Evolutionary conservation across 2,113 vertebrate species (phyloP), one percentile per base, ranked within the genome.

Genomic region (Ornithorhynchus anatinus): DNA sequence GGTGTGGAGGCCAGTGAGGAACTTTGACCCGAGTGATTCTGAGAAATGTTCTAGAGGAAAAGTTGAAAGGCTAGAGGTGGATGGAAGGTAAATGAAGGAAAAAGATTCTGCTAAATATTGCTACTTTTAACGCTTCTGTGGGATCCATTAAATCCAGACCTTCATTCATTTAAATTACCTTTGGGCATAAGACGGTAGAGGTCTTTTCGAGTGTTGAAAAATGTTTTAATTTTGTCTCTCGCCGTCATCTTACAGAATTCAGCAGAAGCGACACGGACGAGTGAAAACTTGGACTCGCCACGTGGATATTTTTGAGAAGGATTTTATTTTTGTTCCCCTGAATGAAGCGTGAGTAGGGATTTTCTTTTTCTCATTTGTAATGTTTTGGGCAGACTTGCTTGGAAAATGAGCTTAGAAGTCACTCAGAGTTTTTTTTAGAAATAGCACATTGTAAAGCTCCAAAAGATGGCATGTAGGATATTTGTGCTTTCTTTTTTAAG

Each of bases 201-300:
- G 48, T 43, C 51, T 39, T 62, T 36, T 27, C 59, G 25, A 53
- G 56, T 4, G 20, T 58, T 50, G 32, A 72, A 51, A 33, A 10
- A 48, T 48, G 11, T 20, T 47, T 67, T 33, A 14, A 27, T 57
- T 19, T 19, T 66, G 25, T 29, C 11, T 88, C 4, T 80, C 45
- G 35, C 3, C 76, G 51, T 84, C 75, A 20, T 84, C 39, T 84
- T 84, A 23, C 84, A 99, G 98, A 57, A 95, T 99, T 87, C 97
- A 97, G 68, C 96, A 98, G 39, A 94, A 95, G 71, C 95, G 97
- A 51, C 98, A 99, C 74, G 97, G 96, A 66, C 84, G 98, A 86
- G 98, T 99, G 0, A 99, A 97, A 92, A 99, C 97, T 0, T 99
- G 98, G 98, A 99, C 98, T 1, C 92, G 98, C 5, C 98, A 99